A percentile compares a stretch with the other conserved stretches of the same genome.
These are phyloP conservation scores for Drosophila rellima DNA, from an alignment of 2,888 invertebrate species.

Conservation along the genomic window DNA sequence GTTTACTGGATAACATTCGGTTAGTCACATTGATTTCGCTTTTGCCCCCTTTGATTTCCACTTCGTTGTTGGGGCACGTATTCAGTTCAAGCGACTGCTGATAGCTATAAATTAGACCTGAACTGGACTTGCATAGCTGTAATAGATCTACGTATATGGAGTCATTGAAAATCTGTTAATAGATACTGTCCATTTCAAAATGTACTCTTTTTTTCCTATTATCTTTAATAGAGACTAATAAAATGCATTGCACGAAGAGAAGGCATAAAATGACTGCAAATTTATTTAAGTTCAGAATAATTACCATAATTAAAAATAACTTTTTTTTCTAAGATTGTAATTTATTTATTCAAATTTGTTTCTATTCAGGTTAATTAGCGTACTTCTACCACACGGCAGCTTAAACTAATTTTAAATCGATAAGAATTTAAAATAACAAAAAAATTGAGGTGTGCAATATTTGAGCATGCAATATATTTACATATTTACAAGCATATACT, in stretches of 20 bases:
- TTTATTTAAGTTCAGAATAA: neutral
- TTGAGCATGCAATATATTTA: too few species aligned
- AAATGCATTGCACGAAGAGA: neutral
- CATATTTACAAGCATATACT: too few species aligned
- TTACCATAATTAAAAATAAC: too few species aligned
- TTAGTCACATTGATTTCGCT: slow-evolving; percentile 26
- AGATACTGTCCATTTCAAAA: slow-evolving; percentile 1
- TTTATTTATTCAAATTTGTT: too few species aligned
- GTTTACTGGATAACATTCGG: slow-evolving; percentile 7
- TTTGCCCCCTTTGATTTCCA: slow-evolving; percentile 1
- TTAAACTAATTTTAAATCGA: too few species aligned
- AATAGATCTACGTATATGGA: neutral
- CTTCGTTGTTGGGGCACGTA: slow-evolving; percentile 16
- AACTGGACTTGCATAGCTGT: neutral
- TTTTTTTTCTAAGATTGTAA: too few species aligned
- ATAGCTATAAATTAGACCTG: slow-evolving; percentile 19
- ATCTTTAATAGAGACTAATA: neutral
- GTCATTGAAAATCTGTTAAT: slow-evolving; percentile 3
- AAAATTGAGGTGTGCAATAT: too few species aligned
- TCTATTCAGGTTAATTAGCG: too few species aligned
- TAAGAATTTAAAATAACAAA: too few species aligned
- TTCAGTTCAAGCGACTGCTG: slow-evolving; percentile 14
- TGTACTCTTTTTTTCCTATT: neutral
- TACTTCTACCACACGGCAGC: too few species aligned
- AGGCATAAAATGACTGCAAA: neutral